phyloP scores from a whole-genome alignment of 2,113 vertebrate species.

The Holacanthus passer region DNA sequence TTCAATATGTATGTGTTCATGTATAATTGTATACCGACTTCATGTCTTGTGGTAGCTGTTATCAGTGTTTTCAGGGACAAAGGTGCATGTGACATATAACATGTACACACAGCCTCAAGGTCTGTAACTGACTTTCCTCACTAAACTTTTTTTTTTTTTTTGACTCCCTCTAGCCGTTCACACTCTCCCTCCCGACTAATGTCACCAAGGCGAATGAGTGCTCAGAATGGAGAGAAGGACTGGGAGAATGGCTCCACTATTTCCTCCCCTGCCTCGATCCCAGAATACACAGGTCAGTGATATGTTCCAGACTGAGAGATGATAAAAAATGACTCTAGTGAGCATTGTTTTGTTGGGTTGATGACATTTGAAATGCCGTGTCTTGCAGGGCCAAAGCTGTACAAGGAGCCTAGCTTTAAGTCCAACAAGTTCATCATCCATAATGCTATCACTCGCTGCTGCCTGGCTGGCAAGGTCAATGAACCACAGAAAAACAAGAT shows the following conservation, averaged over 20 bases:
- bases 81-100: conserved; percentile 1
- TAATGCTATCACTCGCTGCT: conserved; percentile 94
- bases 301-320: neutral
- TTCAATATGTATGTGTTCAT: neutral
- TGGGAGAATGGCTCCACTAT: conserved; percentile 92
- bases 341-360: conserved; percentile 6
- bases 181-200: conserved; percentile 89
- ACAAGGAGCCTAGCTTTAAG: conserved; percentile 95
- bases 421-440: conserved; percentile 97
- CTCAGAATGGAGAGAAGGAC: conserved; percentile 88
- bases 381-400: conserved; percentile 90
- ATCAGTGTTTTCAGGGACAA: conserved; percentile 18
- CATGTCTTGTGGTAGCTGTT: conserved; percentile 4
- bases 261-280: conserved; percentile 91
- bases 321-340: neutral
- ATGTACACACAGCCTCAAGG: conserved; percentile 8
- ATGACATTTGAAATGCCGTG: conserved; percentile 20
- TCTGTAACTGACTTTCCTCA: neutral
- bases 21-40: neutral
- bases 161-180: conserved; percentile 78
- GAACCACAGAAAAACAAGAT: conserved; percentile 95
- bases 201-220: conserved; percentile 86
- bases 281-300: conserved; percentile 91
- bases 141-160: neutral
- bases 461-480: conserved; percentile 94